Evolutionary conservation across 1,140 invertebrate species (phyloP), one percentile per base, ranked within the genome.

Genomic region (Cryptotermes secundus): DNA sequence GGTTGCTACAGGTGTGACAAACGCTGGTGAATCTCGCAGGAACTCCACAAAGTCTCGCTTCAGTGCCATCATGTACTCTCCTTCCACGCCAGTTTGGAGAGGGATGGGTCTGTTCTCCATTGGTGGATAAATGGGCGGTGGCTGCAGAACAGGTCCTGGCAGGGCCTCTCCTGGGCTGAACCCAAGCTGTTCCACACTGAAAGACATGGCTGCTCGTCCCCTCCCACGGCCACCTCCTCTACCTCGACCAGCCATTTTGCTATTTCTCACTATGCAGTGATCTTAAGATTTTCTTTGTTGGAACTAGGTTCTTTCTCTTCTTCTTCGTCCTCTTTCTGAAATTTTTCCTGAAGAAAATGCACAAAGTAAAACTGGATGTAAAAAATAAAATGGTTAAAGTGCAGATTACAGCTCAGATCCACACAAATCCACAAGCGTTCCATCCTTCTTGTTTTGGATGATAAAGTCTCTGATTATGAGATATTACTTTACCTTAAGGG

Each of bases 81-180:
- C 59, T 35, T 86, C 85, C 7, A 80, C 82, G 34, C 59, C 65
- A 4, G 84, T 83, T 31, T 85, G 65, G 22, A 87, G 87, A n/a
- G 91, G 88, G 12, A 93, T 89, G 26, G 94, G 93, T 86, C 93
- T 93, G 85, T 91, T 92, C 24, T 92, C 90, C 34, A 94, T 86
- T 0, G 89, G 87, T 16, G 95, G 95, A 90, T 93, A 96, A 42
- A 93, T 89, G 65, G 93, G 92, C 16, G 95, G 94, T 35, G 95
- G 95, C 86, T 93, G 91, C 3, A 93, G 89, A 31, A 92, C 91
- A 59, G 93, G 91, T 4, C 91, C 90, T 34, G 93, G 91, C 31
- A 93, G 86, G 35, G 90, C 87, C 86, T 96, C 95, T 83, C 91
- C 92, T 84, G 91, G 90, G 2, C 90, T 88, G 83, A 94, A 91